phyloP scores from a whole-genome alignment of 1,140 invertebrate species.

The Conus ventricosus region DNA sequence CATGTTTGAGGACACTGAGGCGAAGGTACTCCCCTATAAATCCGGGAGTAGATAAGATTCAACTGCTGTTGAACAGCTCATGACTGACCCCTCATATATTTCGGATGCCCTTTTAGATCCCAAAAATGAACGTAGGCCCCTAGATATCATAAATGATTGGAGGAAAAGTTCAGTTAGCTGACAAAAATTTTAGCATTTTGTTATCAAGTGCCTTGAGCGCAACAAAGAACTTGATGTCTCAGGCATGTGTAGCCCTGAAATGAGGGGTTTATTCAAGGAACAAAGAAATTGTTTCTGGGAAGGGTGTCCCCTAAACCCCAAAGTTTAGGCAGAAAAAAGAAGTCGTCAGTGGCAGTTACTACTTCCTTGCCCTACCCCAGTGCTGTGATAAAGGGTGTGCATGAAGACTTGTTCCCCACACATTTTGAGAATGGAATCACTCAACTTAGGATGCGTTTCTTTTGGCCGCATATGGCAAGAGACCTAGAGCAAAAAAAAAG shows the following conservation, averaged over 20 bases:
- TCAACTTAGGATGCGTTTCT: not conserved
- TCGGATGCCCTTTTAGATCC: not conserved
- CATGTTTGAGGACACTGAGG: too few species aligned
- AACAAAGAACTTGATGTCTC: not conserved
- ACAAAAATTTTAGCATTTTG: not conserved
- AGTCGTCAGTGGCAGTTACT: conserved; percentile 8
- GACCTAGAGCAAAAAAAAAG: not conserved
- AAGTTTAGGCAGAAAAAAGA: not conserved
- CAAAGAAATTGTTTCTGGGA: not conserved
- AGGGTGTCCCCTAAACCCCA: not conserved
- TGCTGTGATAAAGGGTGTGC: not conserved
- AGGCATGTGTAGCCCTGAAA: not conserved
- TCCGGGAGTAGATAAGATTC: not conserved
- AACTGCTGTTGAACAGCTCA: not conserved
- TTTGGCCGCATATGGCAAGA: conserved; percentile 28
- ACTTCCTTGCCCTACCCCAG: not conserved
- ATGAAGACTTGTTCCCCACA: conserved; percentile 17
- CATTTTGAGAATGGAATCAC: not conserved
- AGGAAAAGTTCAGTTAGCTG: conserved; percentile 4
- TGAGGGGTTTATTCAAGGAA: not conserved
- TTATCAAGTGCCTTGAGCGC: not conserved
- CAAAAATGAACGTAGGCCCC: not conserved
- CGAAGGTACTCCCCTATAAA: not conserved
- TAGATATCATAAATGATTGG: not conserved
- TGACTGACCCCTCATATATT: not conserved